These are phyloP conservation scores for Diarsia dahlii DNA, from an alignment of 2,888 invertebrate genomes.

Conservation along the genomic window DNA sequence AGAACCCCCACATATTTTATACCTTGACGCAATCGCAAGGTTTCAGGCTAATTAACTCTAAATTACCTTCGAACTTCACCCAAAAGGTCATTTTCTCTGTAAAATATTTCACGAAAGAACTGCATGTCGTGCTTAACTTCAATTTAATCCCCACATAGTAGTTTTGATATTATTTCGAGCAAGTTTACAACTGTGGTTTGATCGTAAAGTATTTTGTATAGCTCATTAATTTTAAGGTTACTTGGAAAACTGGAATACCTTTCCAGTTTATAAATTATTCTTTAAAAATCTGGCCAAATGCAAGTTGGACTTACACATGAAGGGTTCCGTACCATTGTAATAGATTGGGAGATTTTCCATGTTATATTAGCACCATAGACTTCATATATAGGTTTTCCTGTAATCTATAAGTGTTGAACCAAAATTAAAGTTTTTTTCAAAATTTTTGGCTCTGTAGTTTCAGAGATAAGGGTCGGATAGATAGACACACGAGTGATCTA, in stretches of 20 bases:
- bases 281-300: too few relatives aligned
- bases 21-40: background rate
- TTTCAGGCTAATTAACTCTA: background rate
- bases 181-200: slow-evolving; percentile 10
- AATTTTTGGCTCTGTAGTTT: too few relatives aligned
- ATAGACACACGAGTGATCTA: too few relatives aligned
- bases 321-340: too few relatives aligned
- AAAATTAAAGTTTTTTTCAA: too few relatives aligned
- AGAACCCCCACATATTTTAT: background rate
- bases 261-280: background rate
- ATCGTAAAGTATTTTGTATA: slow-evolving; percentile 17
- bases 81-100: slow-evolving; percentile 9
- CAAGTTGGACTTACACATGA: too few relatives aligned
- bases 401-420: too few relatives aligned
- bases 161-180: slow-evolving; percentile 1
- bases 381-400: too few relatives aligned
- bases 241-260: background rate
- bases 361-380: too few relatives aligned
- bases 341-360: too few relatives aligned
- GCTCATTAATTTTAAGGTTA: slow-evolving; percentile 9
- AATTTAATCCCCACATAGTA: slow-evolving; percentile 8
- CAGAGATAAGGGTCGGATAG: too few relatives aligned
- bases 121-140: slow-evolving; percentile 30
- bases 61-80: background rate
- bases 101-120: slow-evolving; percentile 14